These are phyloP conservation scores for Xestia xanthographa DNA, from an alignment of 2,888 invertebrate species.

Conservation along the genomic window DNA sequence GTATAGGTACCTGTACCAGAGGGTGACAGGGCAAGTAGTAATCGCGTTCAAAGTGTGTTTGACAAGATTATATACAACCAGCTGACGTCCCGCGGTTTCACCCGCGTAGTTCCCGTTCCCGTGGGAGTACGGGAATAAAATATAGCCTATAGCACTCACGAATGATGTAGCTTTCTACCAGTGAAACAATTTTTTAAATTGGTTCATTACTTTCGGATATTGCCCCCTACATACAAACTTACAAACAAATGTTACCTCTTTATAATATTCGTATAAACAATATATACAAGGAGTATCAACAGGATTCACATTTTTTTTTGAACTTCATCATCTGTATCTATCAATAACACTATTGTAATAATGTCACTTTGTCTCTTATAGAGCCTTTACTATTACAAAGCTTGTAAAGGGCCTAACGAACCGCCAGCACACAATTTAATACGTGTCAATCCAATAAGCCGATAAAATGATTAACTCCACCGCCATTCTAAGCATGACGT, in stretches of 20 bases:
- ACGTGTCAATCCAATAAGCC: conserved; percentile 24
- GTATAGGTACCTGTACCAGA: no score
- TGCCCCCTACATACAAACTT: no score
- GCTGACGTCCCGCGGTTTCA: no score
- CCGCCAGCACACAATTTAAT: conserved; percentile 7
- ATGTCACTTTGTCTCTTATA: background rate
- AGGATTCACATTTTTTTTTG: background rate
- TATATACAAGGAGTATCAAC: background rate
- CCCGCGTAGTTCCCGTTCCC: no score
- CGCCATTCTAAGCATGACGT: conserved; percentile 15
- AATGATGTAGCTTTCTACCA: no score
- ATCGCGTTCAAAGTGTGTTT: background rate
- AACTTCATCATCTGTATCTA: background rate
- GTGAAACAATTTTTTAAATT: no score
- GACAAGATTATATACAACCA: no score
- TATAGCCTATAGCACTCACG: no score
- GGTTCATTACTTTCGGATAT: no score
- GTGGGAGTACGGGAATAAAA: no score
- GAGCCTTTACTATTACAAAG: background rate
- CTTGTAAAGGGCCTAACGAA: background rate
- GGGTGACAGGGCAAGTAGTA: background rate
- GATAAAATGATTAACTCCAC: conserved; percentile 38
- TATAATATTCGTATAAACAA: no score
- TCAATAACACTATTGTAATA: background rate
- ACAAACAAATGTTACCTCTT: no score